phyloP scores from a whole-genome alignment of 2,113 vertebrate genomes.

The Grammomys surdaster region DNA sequence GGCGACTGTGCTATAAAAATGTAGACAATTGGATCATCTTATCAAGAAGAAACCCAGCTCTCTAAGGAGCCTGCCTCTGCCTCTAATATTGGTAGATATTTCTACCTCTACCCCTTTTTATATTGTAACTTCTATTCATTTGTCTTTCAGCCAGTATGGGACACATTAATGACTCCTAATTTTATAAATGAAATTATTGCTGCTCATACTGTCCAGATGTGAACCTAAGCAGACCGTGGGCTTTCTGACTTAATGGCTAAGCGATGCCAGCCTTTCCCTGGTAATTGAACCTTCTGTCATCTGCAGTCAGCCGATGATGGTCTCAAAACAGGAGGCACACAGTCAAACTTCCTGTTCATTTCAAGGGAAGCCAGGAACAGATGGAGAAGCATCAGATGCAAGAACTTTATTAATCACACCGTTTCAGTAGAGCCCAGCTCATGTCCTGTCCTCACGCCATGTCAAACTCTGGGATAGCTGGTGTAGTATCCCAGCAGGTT shows the following conservation, averaged over 20 bases:
- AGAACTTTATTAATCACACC: neutral
- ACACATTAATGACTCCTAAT: conserved; percentile 43
- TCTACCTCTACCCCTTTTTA: neutral
- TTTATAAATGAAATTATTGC: conserved; percentile 64
- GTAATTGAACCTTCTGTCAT: conserved; percentile 50
- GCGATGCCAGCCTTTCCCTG: conserved; percentile 7
- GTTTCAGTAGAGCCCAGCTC: neutral
- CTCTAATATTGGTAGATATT: neutral
- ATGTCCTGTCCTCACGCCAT: neutral
- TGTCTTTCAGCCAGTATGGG: conserved; percentile 7
- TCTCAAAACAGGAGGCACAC: neutral
- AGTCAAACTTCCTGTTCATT: neutral
- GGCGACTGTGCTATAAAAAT: neutral
- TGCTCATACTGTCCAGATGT: conserved; percentile 41
- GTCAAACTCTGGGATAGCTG: neutral
- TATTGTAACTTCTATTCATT: conserved; percentile 29
- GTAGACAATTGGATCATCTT: neutral
- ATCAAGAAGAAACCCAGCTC: neutral
- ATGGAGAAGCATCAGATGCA: conserved; percentile 38
- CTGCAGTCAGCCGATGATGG: neutral
- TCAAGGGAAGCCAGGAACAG: conserved; percentile 42
- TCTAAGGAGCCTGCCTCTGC: neutral
- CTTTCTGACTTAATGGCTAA: conserved; percentile 42
- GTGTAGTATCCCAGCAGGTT: neutral
- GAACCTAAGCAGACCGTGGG: conserved; percentile 50